Base-by-base conservation (phyloP, 1,140 invertebrate species). In the Drosophila sucinea region DNA sequence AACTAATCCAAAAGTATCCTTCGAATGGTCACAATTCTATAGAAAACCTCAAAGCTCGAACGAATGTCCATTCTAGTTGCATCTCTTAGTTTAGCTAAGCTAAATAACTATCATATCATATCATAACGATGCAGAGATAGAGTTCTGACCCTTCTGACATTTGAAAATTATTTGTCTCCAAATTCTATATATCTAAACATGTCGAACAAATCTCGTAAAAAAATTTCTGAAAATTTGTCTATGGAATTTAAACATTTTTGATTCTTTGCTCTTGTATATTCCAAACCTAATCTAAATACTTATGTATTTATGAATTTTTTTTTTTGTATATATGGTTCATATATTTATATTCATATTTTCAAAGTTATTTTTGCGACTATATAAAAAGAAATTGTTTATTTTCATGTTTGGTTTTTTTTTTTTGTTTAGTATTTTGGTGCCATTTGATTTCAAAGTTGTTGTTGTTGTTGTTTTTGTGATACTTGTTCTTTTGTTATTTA, bases 381-480 rank as follows among this genome's bases (percentile, higher is more conserved):
- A 75, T 75, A 73, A 72, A 74, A 35, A 68, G 71, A 74, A 75
- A 75, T 68, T 68, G 72, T 75, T 51, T 27, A 51, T 51, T 51
- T 51, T 51, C 3, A 17, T 51, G 6, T 51, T 8, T 27, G 7
- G 2, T 4, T 51, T 51, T 51, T 8, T 8, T 2, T 25, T 51
- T 8, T 47, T 40, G 7, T 40, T 35, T 35, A 1, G 1, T 35
- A 11, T 2, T 10, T 38, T 38, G 8, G 35, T 41, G 40, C 44
- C n/a, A 27, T 51, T 51, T 51, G 44, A 51, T 51, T 51, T 51
- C 2, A 5, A 27, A 0, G 23, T 27, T 51, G 44, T 51, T 51
- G 44, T 47, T 47, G 35, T 10, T 38, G 35, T 38, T 38, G 35
- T 10, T 38, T 8, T 4, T 38, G 35, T 11, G 17, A 17, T 17